Evolutionary conservation across 2,797 vertebrate species (phyloP), one percentile per base, ranked within the genome.

Genomic region (Trichosurus vulpecula): DNA sequence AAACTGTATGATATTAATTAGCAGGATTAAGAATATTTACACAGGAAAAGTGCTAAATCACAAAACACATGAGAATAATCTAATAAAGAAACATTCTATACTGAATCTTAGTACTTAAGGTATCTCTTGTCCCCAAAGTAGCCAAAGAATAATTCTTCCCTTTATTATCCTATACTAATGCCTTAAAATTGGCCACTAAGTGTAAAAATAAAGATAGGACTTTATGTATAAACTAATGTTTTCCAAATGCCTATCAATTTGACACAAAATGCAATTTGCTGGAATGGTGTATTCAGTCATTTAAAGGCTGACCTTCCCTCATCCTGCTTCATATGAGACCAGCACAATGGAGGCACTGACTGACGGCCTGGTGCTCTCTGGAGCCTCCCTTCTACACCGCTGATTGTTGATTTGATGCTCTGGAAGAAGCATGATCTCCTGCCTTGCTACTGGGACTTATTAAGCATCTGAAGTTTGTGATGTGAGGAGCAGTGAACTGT

Each of bases 371-470:
- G 11, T 13, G n/a, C 95, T 98, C 97, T 98, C 98, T 31, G 41
- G 98, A 97, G 97, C 89, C 91, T 81, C 92, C 96, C 54, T 89
- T 47, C 41, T 81, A 47, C 41, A 81, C 95, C 97, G 89, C 93
- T 58, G 94, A 97, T 97, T 90, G 97, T 91, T 56, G 61, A 97
- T 96, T 93, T 52, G 93, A 95, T 94, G 54, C 93, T 97, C 95
- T 30, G 90, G 54, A 97, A 81, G 95, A 96, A 93, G 35, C 90
- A 92, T 96, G 96, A 91, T 16, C n/a, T 98, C 97, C 91, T 97
- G 95, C 91, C 93, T 96, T 92, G 97, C 98, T 98, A 96, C 95
- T 97, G 98, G 97, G 98, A 98, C 97, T 98, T 98, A 98, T 97
- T 98, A 98, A 98, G 97, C 93, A 93, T 93, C 96, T 96, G 95